Conservation (phyloP, 2,113 vertebrate species). For the Elephas maximus region DNA sequence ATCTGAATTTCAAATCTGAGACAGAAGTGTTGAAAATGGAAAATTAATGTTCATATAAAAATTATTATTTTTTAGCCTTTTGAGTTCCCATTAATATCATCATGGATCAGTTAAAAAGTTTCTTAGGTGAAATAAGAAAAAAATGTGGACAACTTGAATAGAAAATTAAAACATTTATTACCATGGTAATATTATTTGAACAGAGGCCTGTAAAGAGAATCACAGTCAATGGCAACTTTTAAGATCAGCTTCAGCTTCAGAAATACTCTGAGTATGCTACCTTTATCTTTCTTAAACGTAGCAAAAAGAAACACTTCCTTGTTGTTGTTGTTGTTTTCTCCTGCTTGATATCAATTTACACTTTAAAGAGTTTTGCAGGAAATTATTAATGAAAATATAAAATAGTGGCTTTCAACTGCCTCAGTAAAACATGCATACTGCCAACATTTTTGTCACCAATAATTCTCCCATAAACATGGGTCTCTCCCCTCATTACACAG, state of each 20-base stretch:
- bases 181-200: not conserved
- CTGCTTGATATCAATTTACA: constrained; percentile 78
- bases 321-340: not conserved
- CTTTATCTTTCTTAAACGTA: constrained; percentile 52
- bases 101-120: not conserved
- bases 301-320: not conserved
- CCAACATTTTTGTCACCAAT: constrained; percentile 85
- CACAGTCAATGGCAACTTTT: not conserved
- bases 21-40: not conserved
- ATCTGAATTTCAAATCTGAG: not conserved
- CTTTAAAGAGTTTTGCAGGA: constrained; percentile 73
- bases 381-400: constrained; percentile 87
- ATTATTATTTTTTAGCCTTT: not conserved
- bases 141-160: not conserved
- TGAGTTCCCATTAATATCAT: not conserved
- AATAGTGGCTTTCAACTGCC: constrained; percentile 72
- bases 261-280: not conserved
- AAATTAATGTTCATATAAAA: not conserved
- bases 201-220: too few relatives aligned
- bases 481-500: constrained; percentile 85
- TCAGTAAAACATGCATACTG: constrained; percentile 72
- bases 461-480: constrained; percentile 85
- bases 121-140: not conserved
- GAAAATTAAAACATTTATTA: not conserved
- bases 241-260: not conserved